Evolutionary conservation across 2,888 invertebrate genomes (phyloP).

Genomic region (Chirona hameri): DNA sequence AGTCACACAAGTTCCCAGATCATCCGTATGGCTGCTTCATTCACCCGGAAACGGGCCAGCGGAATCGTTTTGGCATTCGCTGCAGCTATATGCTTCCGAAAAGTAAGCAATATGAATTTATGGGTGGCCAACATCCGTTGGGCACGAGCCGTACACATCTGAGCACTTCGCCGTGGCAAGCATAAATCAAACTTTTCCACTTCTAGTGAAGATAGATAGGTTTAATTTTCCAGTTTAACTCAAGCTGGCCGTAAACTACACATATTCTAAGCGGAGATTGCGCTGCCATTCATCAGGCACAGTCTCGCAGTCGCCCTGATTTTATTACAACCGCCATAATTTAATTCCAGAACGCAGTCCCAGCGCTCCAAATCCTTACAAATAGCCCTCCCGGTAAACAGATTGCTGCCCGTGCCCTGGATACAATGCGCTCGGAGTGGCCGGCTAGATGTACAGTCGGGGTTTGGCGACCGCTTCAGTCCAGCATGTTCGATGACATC

Average conservation of each 20-base stretch:
- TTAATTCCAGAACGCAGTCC: neutral
- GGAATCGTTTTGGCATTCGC: no score
- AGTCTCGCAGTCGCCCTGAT: slow-evolving; percentile 1
- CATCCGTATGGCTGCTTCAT: no score
- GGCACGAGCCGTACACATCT: neutral
- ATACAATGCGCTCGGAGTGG: no score
- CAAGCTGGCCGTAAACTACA: slow-evolving; percentile 27
- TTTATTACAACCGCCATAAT: slow-evolving; percentile 26
- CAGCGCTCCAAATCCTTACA: neutral
- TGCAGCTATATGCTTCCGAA: neutral
- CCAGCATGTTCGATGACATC: no score
- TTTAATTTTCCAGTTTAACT: slow-evolving; percentile 28
- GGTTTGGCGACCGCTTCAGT: no score
- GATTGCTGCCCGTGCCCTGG: neutral
- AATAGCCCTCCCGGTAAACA: neutral
- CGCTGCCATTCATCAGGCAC: neutral
- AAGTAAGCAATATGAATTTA: neutral
- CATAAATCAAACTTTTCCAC: slow-evolving; percentile 28
- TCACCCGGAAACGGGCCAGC: no score
- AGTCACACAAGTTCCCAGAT: no score
- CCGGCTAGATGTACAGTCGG: no score
- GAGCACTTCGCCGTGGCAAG: neutral
- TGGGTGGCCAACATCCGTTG: neutral
- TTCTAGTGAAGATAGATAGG: slow-evolving; percentile 29
- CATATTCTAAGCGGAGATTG: slow-evolving; percentile 23